Percentiles rank a stretch among this genome's conserved stretches.
These are phyloP conservation scores for Microctonus hyperodae DNA, from an alignment of 2,888 invertebrate genomes.

Conservation along the genomic window DNA sequence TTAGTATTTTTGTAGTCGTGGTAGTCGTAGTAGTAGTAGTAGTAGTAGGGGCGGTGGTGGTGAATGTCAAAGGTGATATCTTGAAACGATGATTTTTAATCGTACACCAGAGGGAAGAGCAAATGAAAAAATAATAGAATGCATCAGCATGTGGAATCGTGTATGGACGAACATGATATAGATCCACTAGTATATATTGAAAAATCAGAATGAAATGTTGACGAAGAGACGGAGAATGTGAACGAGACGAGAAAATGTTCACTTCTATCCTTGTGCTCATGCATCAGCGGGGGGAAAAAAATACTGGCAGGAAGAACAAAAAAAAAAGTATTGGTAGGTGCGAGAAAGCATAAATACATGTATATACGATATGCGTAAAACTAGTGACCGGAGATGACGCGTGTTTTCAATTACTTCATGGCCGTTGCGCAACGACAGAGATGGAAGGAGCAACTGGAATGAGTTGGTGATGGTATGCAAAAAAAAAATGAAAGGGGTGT, in stretches of 20 bases:
- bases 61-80: background rate
- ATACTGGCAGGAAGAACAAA: background rate
- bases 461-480: background rate
- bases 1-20: no score
- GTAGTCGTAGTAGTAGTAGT: no score
- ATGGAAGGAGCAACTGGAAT: constrained; percentile 34
- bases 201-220: constrained; percentile 2
- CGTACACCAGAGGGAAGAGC: background rate
- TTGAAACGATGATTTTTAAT: constrained; percentile 2
- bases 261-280: background rate
- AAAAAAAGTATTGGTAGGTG: background rate
- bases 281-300: background rate
- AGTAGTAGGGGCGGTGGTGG: background rate
- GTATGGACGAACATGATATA: background rate
- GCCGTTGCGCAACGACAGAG: constrained; percentile 34
- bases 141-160: background rate
- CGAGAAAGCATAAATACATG: background rate
- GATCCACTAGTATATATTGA: background rate
- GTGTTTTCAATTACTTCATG: constrained; percentile 54
- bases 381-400: constrained; percentile 38
- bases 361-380: background rate
- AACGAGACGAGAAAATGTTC: background rate
- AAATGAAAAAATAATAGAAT: background rate
- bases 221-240: background rate
- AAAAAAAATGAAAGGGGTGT: constrained; percentile 34